A percentile compares a stretch with the other conserved stretches of the same genome.
Conservation (phyloP, 2,113 vertebrate genomes). For the Sminthopsis crassicaudata region DNA sequence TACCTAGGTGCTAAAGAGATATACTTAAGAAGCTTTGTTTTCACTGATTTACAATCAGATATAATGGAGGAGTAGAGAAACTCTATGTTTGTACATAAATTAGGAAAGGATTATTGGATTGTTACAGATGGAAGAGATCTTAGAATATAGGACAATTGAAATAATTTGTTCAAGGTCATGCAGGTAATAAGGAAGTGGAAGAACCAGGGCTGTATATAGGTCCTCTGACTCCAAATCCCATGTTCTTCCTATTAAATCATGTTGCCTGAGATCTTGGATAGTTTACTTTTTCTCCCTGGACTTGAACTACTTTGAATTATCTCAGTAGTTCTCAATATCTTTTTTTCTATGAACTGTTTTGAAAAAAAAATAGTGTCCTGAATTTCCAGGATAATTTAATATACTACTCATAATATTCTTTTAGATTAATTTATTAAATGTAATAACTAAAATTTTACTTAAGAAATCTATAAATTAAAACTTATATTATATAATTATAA, state of each 20-base stretch:
- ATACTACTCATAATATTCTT: background rate
- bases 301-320: background rate
- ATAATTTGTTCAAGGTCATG: background rate
- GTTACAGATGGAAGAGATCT: background rate
- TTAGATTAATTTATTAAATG: background rate
- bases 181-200: background rate
- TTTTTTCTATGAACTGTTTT: background rate
- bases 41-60: background rate
- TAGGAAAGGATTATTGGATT: background rate
- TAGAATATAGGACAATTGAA: background rate
- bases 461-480: no score
- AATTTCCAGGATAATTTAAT: background rate
- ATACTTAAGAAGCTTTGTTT: no score
- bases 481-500: no score
- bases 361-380: background rate
- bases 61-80: background rate
- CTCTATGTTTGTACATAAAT: background rate
- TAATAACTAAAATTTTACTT: no score
- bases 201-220: background rate
- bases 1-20: background rate
- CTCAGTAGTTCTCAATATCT: background rate
- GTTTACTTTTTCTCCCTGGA: background rate
- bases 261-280: background rate
- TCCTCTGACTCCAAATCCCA: background rate
- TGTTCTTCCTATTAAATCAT: background rate